phyloP scores from a whole-genome alignment of 2,113 vertebrate genomes.

The Barbus barbus region DNA sequence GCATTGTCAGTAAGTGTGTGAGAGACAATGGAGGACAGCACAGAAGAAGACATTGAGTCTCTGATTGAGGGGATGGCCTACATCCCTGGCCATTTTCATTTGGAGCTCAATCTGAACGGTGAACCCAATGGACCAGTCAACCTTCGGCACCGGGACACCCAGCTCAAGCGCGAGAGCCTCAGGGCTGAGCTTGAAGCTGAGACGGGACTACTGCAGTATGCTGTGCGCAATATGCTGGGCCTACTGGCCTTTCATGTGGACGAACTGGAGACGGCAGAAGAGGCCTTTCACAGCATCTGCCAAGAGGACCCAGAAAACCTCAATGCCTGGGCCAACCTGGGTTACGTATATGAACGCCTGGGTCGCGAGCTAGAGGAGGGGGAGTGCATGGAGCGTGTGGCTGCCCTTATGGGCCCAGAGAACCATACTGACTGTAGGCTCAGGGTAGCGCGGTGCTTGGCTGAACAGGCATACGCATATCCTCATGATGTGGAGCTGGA shows the following conservation, averaged over 20 bases:
- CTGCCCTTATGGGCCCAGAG: conserved; percentile 78
- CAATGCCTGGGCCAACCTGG: conserved; percentile 89
- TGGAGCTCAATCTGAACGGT: conserved; percentile 87
- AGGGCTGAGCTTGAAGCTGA: conserved; percentile 79
- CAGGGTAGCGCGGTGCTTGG: conserved; percentile 81
- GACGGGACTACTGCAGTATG: conserved; percentile 71
- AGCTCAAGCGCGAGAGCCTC: conserved; percentile 80
- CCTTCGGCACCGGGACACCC: conserved; percentile 77
- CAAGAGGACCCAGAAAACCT: conserved; percentile 84
- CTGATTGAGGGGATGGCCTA: conserved; percentile 85
- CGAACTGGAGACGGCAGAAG: conserved; percentile 77
- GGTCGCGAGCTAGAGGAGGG: conserved; percentile 77
- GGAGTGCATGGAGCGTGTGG: conserved; percentile 78
- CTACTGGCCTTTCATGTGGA: conserved; percentile 85
- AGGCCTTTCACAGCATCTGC: conserved; percentile 80
- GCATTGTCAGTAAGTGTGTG: not conserved
- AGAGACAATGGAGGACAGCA: conserved; percentile 67
- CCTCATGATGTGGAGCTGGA: conserved; percentile 84
- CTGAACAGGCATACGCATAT: conserved; percentile 85
- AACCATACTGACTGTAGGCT: conserved; percentile 66
- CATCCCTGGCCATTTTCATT: conserved; percentile 88
- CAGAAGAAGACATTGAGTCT: conserved; percentile 75
- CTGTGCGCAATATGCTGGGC: conserved; percentile 80
- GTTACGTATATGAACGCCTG: conserved; percentile 81
- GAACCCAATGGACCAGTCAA: conserved; percentile 72